These are phyloP conservation scores for Cybosia mesomella DNA, from an alignment of 2,888 invertebrate genomes.

Conservation along the genomic window DNA sequence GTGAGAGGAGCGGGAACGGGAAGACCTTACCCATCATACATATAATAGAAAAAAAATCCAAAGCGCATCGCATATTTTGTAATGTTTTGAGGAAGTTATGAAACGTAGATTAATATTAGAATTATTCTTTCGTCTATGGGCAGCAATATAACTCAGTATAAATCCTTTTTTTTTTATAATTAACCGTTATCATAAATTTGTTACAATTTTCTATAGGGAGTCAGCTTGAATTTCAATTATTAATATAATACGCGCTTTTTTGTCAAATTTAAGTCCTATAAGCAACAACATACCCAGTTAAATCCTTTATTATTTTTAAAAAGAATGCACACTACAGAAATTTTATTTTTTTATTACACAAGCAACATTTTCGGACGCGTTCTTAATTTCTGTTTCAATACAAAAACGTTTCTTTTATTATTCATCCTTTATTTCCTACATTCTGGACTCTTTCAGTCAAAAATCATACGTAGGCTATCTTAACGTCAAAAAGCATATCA, in stretches of 20 bases:
- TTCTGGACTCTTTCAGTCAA: not conserved
- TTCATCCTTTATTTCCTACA: not conserved
- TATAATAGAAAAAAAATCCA: not conserved
- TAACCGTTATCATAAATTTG: no score
- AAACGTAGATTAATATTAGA: no score
- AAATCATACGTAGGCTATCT: no score
- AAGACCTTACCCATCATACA: not conserved
- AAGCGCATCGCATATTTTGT: no score
- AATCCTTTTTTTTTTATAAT: not conserved
- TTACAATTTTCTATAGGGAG: no score
- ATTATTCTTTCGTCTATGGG: not conserved
- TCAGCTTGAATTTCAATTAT: no score
- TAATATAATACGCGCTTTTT: no score
- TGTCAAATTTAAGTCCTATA: no score
- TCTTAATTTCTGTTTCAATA: not conserved
- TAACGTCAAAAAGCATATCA: no score
- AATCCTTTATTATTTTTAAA: not conserved
- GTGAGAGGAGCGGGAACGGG: not conserved
- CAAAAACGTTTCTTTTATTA: not conserved
- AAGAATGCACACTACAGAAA: not conserved
- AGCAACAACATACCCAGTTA: not conserved
- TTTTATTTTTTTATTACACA: not conserved
- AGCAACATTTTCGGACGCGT: not conserved
- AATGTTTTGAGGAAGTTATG: no score
- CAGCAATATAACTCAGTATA: not conserved